These are phyloP conservation scores for Anabas testudineus DNA, from an alignment of 2,797 vertebrate species.

Conservation along the genomic window DNA sequence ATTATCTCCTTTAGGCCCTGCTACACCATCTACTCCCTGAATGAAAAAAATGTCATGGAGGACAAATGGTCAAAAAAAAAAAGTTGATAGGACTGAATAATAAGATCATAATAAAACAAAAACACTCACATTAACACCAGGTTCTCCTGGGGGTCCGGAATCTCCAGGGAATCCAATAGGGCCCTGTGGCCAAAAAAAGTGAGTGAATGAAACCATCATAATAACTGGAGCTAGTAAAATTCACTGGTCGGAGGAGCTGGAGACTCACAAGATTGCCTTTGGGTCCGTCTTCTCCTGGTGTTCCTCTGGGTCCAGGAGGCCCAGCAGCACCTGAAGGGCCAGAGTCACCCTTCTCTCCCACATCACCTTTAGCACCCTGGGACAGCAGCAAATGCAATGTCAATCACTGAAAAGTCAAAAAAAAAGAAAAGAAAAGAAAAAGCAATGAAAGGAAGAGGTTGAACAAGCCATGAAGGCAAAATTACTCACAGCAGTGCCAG, in stretches of 20 bases:
- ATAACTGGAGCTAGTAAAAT: conserved; percentile 34
- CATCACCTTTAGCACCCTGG: conserved; percentile 90
- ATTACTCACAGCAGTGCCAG: conserved; percentile 86
- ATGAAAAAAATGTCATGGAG: conserved; percentile 17
- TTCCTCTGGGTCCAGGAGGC: conserved; percentile 89
- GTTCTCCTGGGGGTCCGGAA: conserved; percentile 87
- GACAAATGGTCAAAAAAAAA: neutral
- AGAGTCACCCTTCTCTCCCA: conserved; percentile 92
- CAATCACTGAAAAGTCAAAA: conserved; percentile 11
- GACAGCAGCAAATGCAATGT: conserved; percentile 32
- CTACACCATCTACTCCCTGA: conserved; percentile 88
- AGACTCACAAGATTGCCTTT: conserved; percentile 90
- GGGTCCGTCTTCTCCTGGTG: conserved; percentile 91
- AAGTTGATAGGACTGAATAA: neutral
- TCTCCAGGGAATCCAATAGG: conserved; percentile 93
- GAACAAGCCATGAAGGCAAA: conserved; percentile 4
- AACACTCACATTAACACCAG: conserved; percentile 86
- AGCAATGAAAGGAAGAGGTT: conserved; percentile 5
- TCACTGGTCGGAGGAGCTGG: conserved; percentile 19
- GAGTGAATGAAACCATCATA: neutral
- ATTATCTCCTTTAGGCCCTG: conserved; percentile 89
- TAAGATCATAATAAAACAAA: neutral
- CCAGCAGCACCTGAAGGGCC: conserved; percentile 89
- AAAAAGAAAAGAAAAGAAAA: neutral
- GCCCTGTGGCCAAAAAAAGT: conserved; percentile 79